These are phyloP conservation scores for Dermolepida albohirtum DNA, from an alignment of 2,888 invertebrate species.

Conservation along the genomic window DNA sequence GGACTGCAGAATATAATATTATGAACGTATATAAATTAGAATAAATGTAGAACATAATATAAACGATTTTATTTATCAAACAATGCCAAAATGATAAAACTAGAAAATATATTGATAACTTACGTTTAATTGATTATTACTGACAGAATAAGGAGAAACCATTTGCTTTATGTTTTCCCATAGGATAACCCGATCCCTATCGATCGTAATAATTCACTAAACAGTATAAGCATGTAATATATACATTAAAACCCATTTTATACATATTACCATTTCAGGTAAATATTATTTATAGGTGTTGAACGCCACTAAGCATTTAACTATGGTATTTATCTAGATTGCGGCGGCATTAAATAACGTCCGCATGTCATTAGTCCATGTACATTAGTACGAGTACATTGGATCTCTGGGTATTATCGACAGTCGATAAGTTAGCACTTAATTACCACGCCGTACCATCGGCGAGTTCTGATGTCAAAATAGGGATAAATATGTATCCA, in stretches of 20 bases:
- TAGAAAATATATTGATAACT: too few species aligned
- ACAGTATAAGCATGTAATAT: constrained; percentile 18
- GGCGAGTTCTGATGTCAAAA: constrained; percentile 40
- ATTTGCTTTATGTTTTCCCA: neutral
- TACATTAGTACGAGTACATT: constrained; percentile 19
- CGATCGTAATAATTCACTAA: constrained; percentile 18
- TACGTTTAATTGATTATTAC: too few species aligned
- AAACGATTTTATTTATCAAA: too few species aligned
- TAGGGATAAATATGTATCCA: constrained; percentile 40
- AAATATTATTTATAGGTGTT: constrained; percentile 33
- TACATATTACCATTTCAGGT: constrained; percentile 33
- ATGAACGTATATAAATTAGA: too few species aligned
- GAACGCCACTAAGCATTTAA: constrained; percentile 29
- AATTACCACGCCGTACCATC: constrained; percentile 39
- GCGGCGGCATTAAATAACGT: constrained; percentile 37
- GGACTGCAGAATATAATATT: too few species aligned
- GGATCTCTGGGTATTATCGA: constrained; percentile 39
- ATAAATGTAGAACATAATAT: too few species aligned
- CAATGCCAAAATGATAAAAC: too few species aligned
- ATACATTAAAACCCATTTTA: constrained; percentile 32
- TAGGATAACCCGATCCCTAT: constrained; percentile 15
- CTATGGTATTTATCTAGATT: constrained; percentile 39
- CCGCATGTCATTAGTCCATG: constrained; percentile 35
- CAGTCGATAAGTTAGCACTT: constrained; percentile 41
- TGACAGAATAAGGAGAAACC: too few species aligned